Conservation (phyloP, 2,797 vertebrate genomes). For the Aeoliscus strigatus region DNA sequence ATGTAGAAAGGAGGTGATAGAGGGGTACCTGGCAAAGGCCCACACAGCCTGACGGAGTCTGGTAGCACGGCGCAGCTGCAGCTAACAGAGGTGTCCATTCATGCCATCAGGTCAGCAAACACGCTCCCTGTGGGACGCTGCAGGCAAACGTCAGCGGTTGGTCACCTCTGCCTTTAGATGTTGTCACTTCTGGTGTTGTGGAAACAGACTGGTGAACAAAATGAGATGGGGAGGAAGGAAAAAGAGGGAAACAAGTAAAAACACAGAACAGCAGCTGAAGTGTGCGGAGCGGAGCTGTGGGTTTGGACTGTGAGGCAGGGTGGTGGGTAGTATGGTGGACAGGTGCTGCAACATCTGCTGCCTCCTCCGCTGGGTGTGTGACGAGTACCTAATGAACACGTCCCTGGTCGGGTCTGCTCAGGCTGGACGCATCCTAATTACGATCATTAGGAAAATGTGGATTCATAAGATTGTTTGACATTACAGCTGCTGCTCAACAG, state of each 20-base stretch:
- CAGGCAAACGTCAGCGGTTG: too few species aligned
- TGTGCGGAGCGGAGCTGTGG: conserved; percentile 22
- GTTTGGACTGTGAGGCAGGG: conserved; percentile 48
- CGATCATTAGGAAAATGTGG: conserved; percentile 51
- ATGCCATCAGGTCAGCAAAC: conserved; percentile 71
- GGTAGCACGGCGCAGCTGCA: conserved; percentile 64
- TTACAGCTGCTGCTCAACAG: conserved; percentile 25
- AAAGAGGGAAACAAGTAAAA: background rate
- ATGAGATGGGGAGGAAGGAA: background rate
- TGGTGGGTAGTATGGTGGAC: conserved; percentile 70
- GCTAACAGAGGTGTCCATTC: conserved; percentile 70
- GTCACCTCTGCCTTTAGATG: too few species aligned
- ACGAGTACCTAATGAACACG: conserved; percentile 74
- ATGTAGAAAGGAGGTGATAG: conserved; percentile 24
- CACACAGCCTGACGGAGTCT: conserved; percentile 42
- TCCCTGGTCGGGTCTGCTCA: conserved; percentile 54
- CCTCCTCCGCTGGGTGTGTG: conserved; percentile 64
- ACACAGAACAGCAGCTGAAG: conserved; percentile 5
- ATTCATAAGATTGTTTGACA: conserved; percentile 49
- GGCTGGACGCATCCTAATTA: conserved; percentile 57
- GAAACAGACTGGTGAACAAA: background rate
- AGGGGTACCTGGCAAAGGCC: conserved; percentile 58
- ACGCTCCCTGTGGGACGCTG: too few species aligned
- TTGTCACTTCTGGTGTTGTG: too few species aligned
- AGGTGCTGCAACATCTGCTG: conserved; percentile 82